Evolutionary conservation across 2,888 invertebrate species (phyloP), one percentile per base, ranked within the genome.

Genomic region (Atethmia centrago): DNA sequence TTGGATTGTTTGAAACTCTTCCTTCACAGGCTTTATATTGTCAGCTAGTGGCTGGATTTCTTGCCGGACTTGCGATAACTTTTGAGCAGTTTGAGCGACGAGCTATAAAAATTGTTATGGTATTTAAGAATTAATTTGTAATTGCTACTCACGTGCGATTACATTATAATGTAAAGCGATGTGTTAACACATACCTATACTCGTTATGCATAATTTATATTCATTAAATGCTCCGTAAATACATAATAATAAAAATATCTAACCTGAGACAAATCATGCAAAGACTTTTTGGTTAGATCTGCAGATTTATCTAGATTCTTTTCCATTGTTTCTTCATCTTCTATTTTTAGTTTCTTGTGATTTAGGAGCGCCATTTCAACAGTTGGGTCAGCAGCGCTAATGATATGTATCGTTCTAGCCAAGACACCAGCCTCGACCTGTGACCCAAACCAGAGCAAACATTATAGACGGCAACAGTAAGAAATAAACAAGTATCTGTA

Each of bases 361-460:
- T 96, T 96, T 10, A 96, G 90, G 42, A 97, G 87, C 49, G 96
- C 96, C 91, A 96, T 93, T 89, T 96, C 96, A 3, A 96, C 91
- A 1, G 96, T 96, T 1, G 96, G 96, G 79, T 97, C 97, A 63
- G 94, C 96, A 63, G 97, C 96, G 80, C 97, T 97, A 59, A 99
- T 95, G 67, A 98, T 97, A 88, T 98, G 98, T 72, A 98, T 94
- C 0, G 98, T 98, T 76, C 98, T 96, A 21, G 97, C 96, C 58
- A 98, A 94, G 58, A 98, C 97, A 16, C 98, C 98, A 49, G 97
- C 97, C 93, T 99, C 99, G 0, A 98, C 97, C 94, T 97, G 83
- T 45, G 21, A n/a, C 58, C 19, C 21, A 58, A 66, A 76, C 71
- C 74, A 85, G 76, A 78, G 25, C 51, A 77, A 79, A 68, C 64